Conservation (phyloP, 2,888 invertebrate species). For the Tiliacea aurago region DNA sequence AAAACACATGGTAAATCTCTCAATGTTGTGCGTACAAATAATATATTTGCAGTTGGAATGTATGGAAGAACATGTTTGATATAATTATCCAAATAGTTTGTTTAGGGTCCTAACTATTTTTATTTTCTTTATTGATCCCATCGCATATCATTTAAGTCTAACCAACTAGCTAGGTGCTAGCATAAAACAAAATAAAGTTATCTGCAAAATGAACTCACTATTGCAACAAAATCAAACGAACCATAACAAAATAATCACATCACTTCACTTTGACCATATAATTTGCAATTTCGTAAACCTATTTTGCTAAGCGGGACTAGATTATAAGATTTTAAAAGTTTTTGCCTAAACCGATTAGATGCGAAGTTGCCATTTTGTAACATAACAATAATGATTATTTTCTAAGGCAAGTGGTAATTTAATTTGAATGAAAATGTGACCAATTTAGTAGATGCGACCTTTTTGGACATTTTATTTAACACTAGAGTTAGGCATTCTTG, state of each 20-base stretch:
- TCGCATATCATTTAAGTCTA: no score
- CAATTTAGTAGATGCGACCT: slow-evolving; percentile 1
- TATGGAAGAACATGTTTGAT: no score
- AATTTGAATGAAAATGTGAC: slow-evolving; percentile 37
- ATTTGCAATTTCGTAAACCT: slow-evolving; percentile 52
- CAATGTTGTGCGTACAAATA: no score
- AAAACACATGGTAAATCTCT: no score
- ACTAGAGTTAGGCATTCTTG: no score
- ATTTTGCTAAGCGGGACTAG: slow-evolving; percentile 14
- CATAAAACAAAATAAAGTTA: neutral
- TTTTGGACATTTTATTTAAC: neutral
- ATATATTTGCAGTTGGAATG: no score
- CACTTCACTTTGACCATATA: slow-evolving; percentile 43
- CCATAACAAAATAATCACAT: slow-evolving; percentile 46
- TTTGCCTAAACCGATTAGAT: slow-evolving; percentile 48
- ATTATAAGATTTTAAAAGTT: slow-evolving; percentile 52
- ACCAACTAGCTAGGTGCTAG: neutral
- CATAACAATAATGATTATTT: slow-evolving; percentile 30
- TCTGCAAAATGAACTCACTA: slow-evolving; percentile 4
- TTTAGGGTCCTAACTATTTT: no score
- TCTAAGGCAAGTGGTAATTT: slow-evolving; percentile 19
- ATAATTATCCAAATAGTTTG: no score
- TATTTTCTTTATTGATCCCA: no score
- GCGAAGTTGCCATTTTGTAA: slow-evolving; percentile 34
- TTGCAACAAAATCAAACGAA: slow-evolving; percentile 38